Evolutionary conservation across 2,888 invertebrate species (phyloP), one percentile per base, ranked within the genome.

Genomic region (Diabrotica balteata): DNA sequence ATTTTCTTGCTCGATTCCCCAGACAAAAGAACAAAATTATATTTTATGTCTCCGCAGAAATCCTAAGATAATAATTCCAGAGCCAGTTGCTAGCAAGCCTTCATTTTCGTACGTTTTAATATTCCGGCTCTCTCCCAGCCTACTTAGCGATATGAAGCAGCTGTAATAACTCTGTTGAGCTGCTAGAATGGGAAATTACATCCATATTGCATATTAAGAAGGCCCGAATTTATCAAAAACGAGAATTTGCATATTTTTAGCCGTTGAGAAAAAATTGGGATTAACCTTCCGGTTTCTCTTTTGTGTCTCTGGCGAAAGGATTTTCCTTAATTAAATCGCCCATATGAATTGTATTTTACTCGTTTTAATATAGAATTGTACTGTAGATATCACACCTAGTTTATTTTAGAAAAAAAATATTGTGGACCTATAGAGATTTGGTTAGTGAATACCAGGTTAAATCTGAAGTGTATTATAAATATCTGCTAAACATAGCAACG

Each of bases 121-220:
- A 68, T 66, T 63, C 70, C 68, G 46, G 58, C 17, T 55, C 45
- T 55, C 45, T 55, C 45, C 47, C 58, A 46, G 54, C 53, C 60
- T 63, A 59, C 60, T 66, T 60, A 61, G 70, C 60, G 63, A 57
- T 64, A 70, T 54, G 68, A 66, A 64, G 63, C 74, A 76, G 67
- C 72, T 72, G 78, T 79, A 79, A 80, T 80, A 80, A 79, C 79
- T 77, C 76, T 68, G 73, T 78, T 78, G 79, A 79, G 78, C 75
- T 74, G 47, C 57, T 50, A 63, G 67, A 67, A 67, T 74, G 76
- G 76, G 77, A 77, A 77, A 78, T 79, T 79, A 78, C 77, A 79
- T 78, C 78, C 78, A 79, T 78, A 79, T 79, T 79, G 79, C 79
- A 74, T 78, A 77, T 78, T 77, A 78, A 75, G 76, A 73, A 59